Conservation (phyloP, 2,888 invertebrate genomes). For the Pseudoips prasinana region DNA sequence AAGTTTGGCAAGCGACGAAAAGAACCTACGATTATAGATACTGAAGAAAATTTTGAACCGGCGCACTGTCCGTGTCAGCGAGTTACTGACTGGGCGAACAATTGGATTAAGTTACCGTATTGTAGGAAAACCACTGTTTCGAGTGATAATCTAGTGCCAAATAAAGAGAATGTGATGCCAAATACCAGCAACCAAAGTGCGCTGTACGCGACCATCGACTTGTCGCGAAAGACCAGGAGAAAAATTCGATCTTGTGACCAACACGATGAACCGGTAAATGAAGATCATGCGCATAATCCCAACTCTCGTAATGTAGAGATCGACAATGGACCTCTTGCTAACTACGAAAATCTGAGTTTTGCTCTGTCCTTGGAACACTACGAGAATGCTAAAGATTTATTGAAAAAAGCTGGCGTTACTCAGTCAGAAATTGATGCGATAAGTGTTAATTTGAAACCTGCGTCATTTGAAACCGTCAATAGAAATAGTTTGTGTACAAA, state of each 20-base stretch:
- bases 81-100: slow-evolving; percentile 85
- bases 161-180: slow-evolving; percentile 78
- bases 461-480: slow-evolving; percentile 37
- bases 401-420: slow-evolving; percentile 81
- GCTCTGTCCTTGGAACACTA: slow-evolving; percentile 89
- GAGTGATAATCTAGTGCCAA: slow-evolving; percentile 57
- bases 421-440: slow-evolving; percentile 74
- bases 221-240: slow-evolving; percentile 83
- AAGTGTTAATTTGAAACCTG: slow-evolving; percentile 52
- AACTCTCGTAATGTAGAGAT: slow-evolving; percentile 43
- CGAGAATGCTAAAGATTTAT: slow-evolving; percentile 88
- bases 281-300: slow-evolving; percentile 10
- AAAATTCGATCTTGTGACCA: slow-evolving; percentile 43
- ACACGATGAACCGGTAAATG: slow-evolving; percentile 13
- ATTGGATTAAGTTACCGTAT: slow-evolving; percentile 83
- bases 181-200: slow-evolving; percentile 61
- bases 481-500: slow-evolving; percentile 76
- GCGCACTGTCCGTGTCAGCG: slow-evolving; percentile 82
- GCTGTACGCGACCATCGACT: slow-evolving; percentile 87
- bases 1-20: slow-evolving; percentile 66
- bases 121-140: slow-evolving; percentile 63
- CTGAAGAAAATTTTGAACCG: slow-evolving; percentile 57
- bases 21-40: slow-evolving; percentile 58
- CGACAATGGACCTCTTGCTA: slow-evolving; percentile 75
- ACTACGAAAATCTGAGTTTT: slow-evolving; percentile 89